Evolutionary conservation across 2,888 invertebrate genomes (phyloP).

Genomic region (Amblyteles armatorius): DNA sequence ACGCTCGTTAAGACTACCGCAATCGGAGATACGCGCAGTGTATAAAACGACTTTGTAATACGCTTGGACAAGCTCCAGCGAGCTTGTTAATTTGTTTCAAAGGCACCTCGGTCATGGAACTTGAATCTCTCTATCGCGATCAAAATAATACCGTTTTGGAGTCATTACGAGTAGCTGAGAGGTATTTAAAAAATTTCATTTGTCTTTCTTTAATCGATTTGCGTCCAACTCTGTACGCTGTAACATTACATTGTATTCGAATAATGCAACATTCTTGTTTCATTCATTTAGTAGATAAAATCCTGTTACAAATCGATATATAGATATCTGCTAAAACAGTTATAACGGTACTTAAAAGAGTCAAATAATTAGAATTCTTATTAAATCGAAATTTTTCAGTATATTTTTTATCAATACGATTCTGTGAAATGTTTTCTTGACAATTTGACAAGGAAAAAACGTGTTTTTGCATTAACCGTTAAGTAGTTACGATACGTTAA

Average conservation of each 20-base stretch:
- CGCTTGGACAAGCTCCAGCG: conserved; percentile 16
- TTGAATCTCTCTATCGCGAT: conserved; percentile 56
- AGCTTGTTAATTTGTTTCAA: conserved; percentile 36
- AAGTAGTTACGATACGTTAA: not conserved
- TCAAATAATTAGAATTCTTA: not conserved
- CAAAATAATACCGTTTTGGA: conserved; percentile 50
- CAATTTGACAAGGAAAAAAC: not conserved
- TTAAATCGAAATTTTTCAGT: not conserved
- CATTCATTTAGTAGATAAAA: too few relatives aligned
- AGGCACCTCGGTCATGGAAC: conserved; percentile 49
- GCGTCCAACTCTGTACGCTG: not conserved
- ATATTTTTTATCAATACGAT: not conserved
- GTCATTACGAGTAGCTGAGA: conserved; percentile 31
- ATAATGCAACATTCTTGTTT: too few relatives aligned
- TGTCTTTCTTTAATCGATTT: conserved; percentile 1
- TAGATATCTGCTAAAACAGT: too few relatives aligned
- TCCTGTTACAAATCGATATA: too few relatives aligned
- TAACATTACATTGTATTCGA: not conserved
- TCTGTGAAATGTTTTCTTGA: not conserved
- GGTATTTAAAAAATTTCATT: conserved; percentile 24
- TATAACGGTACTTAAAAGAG: too few relatives aligned
- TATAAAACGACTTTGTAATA: conserved; percentile 21
- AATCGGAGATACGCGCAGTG: conserved; percentile 5
- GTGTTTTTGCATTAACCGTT: not conserved
- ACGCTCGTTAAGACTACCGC: conserved; percentile 10